Evolutionary conservation across 2,113 vertebrate species (phyloP).

Genomic region (Parotia lawesii): DNA sequence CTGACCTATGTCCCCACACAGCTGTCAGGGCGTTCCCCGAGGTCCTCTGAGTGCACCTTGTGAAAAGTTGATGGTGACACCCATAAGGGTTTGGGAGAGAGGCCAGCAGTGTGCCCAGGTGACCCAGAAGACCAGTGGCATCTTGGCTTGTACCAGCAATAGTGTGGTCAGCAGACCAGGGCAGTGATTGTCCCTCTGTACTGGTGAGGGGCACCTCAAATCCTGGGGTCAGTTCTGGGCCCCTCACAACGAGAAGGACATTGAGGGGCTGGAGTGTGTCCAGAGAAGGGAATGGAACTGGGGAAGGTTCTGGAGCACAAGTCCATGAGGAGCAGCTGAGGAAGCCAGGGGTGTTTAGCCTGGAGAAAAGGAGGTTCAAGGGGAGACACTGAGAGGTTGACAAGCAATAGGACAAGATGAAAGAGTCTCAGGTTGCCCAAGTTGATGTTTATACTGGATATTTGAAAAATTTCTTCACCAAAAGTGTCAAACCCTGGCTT

Average conservation of each 20-base stretch:
- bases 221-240: background rate
- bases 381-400: background rate
- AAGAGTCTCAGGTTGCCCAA: background rate
- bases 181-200: background rate
- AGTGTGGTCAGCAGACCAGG: background rate
- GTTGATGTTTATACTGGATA: background rate
- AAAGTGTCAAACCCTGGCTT: background rate
- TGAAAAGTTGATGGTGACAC: background rate
- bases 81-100: background rate
- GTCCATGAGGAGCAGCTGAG: background rate
- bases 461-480: background rate
- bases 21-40: background rate
- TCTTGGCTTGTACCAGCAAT: background rate
- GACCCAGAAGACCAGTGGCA: background rate
- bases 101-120: background rate
- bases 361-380: background rate
- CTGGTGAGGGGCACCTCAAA: background rate
- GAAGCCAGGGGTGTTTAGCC: background rate
- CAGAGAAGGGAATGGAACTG: background rate
- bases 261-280: background rate
- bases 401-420: background rate
- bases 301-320: background rate
- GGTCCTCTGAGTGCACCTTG: background rate
- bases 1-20: fast-evolving
- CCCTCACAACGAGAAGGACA: background rate